Percentiles rank a stretch among this genome's conserved stretches.
These are phyloP conservation scores for Leptopterna dolabrata DNA, from an alignment of 2,888 invertebrate genomes.

Conservation along the genomic window DNA sequence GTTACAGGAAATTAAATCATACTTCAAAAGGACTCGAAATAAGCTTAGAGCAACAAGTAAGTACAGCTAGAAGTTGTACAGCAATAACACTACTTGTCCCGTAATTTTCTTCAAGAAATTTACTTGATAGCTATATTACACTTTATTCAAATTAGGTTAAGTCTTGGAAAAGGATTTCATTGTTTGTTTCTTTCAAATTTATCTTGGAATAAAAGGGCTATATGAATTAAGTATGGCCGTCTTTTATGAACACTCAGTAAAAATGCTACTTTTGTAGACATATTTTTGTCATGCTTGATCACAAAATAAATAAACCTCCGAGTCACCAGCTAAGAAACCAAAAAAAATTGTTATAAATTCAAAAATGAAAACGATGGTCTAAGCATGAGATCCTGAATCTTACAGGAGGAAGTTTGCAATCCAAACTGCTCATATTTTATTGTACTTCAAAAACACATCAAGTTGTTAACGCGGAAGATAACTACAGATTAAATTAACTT, in stretches of 20 bases:
- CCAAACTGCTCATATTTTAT: constrained; percentile 9
- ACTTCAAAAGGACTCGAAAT: constrained; percentile 1
- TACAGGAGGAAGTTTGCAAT: constrained; percentile 7
- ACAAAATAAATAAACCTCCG: background rate
- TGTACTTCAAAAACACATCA: constrained; percentile 40
- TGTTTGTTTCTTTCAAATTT: background rate
- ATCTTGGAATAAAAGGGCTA: background rate
- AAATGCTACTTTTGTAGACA: background rate
- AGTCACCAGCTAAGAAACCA: background rate
- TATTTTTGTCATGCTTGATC: background rate
- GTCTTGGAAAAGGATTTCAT: constrained; percentile 17
- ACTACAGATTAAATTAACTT: constrained; percentile 32
- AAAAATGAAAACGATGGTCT: constrained; percentile 6
- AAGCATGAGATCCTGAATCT: background rate
- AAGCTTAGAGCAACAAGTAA: constrained; percentile 34
- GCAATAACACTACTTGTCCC: constrained; percentile 24
- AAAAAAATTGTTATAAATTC: background rate
- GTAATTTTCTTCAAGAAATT: background rate
- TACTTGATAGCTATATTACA: constrained; percentile 19
- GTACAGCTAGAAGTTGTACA: constrained; percentile 40
- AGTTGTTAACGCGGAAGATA: constrained; percentile 4
- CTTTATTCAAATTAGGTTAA: constrained; percentile 25
- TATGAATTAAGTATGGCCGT: background rate
- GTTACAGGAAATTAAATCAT: constrained; percentile 29
- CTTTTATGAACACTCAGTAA: background rate